Conservation (phyloP, 2,888 invertebrate genomes). For the Gonocerus acuteangulatus region DNA sequence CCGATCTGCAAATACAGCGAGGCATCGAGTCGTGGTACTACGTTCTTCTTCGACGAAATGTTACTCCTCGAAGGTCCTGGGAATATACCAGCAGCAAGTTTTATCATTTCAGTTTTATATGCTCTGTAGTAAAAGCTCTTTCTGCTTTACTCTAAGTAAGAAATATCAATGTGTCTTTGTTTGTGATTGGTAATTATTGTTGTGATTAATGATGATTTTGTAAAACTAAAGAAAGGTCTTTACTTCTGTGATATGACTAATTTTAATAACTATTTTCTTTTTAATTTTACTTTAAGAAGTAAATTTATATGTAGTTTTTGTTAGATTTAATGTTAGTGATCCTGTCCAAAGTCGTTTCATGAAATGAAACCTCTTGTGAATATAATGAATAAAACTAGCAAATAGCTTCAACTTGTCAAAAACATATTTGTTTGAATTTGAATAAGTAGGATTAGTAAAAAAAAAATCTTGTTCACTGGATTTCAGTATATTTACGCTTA, state of each 20-base stretch:
- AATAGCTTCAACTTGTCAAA: no score
- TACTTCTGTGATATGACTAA: neutral
- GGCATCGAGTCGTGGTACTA: conserved; percentile 32
- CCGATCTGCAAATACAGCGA: conserved; percentile 32
- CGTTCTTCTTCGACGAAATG: conserved; percentile 26
- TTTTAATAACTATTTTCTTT: neutral
- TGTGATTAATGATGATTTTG: neutral
- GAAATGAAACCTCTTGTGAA: no score
- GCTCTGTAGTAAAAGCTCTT: conserved; percentile 2
- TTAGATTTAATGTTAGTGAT: neutral
- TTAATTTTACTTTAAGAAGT: no score
- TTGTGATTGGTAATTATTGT: neutral
- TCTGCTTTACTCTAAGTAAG: neutral
- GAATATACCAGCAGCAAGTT: neutral
- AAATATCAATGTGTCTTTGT: conserved; percentile 7
- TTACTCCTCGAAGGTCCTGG: neutral
- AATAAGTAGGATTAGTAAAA: no score
- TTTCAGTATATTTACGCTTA: no score
- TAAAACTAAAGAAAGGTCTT: neutral
- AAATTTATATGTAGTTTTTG: no score
- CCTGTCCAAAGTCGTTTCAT: neutral
- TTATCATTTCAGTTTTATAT: conserved; percentile 13
- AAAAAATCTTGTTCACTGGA: no score
- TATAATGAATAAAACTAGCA: no score
- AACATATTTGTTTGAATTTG: no score